Evolutionary conservation across 2,888 invertebrate genomes (phyloP).

Genomic region (Euplexia lucipara): DNA sequence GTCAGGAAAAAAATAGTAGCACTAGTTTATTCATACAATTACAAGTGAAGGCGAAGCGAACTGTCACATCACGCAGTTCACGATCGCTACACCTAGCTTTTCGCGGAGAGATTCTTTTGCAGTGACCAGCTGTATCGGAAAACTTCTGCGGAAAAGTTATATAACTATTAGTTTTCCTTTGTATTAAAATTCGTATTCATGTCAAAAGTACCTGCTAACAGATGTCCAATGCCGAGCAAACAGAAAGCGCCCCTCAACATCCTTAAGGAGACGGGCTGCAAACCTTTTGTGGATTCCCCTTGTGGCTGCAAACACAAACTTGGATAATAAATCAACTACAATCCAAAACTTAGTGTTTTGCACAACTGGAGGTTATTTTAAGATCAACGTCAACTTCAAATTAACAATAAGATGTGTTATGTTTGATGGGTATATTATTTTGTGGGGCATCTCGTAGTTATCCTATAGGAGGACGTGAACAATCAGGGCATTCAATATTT

Average conservation of each 20-base stretch:
- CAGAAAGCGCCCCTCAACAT: slow-evolving; percentile 95
- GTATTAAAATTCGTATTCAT: neutral
- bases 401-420: slow-evolving; percentile 12
- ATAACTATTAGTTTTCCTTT: neutral
- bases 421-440: too few species aligned
- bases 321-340: slow-evolving; percentile 38
- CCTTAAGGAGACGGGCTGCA: slow-evolving; percentile 93
- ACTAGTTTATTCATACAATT: too few species aligned
- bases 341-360: slow-evolving; percentile 20
- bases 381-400: slow-evolving; percentile 20
- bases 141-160: too few species aligned
- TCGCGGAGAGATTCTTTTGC: too few species aligned
- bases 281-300: slow-evolving; percentile 82
- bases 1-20: too few species aligned
- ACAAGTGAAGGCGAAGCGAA: too few species aligned
- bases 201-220: slow-evolving; percentile 88
- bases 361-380: slow-evolving; percentile 13
- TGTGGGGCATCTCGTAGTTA: too few species aligned
- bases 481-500: too few species aligned
- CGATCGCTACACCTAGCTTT: too few species aligned
- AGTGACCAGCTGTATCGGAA: too few species aligned
- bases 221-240: slow-evolving; percentile 92
- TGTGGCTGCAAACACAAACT: slow-evolving; percentile 74
- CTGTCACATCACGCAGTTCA: too few species aligned
- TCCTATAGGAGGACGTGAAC: too few species aligned